A percentile compares a stretch with the other conserved stretches of the same genome.
Evolutionary conservation across 53 echinoderm and acorn worm species (phyloP).

Genomic region (Hippasteria phrygiana): DNA sequence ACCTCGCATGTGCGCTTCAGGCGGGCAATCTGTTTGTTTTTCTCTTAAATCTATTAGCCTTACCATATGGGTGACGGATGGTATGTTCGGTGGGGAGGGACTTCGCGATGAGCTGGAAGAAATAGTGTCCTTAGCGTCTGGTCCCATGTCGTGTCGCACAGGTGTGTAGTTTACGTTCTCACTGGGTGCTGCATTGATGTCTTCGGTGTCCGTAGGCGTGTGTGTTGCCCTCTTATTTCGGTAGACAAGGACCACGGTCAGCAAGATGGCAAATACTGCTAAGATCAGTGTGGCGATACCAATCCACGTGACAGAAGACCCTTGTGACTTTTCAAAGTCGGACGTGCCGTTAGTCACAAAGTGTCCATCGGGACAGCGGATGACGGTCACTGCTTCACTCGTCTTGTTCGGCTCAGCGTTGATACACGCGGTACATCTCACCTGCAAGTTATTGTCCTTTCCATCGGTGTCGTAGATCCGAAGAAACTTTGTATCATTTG

Average conservation of each 20-base stretch:
- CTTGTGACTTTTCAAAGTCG: background rate
- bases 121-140: no score
- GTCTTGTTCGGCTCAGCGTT: background rate
- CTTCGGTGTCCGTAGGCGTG: background rate
- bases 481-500: background rate
- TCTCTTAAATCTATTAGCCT: no score
- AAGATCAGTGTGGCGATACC: background rate
- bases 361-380: background rate
- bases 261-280: background rate
- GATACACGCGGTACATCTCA: slow-evolving; percentile 5
- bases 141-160: background rate
- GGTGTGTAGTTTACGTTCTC: background rate
- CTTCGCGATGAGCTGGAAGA: background rate
- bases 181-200: background rate
- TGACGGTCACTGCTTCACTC: background rate
- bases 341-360: background rate
- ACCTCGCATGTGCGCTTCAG: no score
- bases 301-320: background rate
- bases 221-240: no score
- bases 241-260: background rate
- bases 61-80: no score
- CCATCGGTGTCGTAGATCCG: no score
- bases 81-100: background rate
- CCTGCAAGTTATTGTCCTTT: background rate
- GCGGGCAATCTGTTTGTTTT: no score